A percentile compares a stretch with the other conserved stretches of the same genome.
These are phyloP conservation scores for Struthio camelus DNA, from an alignment of 2,113 vertebrate species.

Conservation along the genomic window DNA sequence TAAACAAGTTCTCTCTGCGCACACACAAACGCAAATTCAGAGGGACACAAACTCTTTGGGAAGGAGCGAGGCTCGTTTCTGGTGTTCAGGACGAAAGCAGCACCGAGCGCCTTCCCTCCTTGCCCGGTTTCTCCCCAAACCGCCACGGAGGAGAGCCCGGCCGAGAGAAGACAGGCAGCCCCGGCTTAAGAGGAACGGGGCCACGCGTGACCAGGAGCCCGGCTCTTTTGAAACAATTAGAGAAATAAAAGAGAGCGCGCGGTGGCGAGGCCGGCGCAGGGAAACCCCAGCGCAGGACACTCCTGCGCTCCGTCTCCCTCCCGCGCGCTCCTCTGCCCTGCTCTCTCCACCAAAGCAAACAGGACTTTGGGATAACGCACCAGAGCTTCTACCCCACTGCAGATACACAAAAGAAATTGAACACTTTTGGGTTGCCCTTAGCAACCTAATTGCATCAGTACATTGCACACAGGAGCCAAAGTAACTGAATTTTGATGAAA, in stretches of 20 bases:
- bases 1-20: conserved; percentile 88
- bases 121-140: not conserved
- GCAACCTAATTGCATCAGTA: conserved; percentile 99
- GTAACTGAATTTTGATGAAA: conserved; percentile 99
- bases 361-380: conserved; percentile 85
- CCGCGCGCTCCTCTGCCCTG: conserved; percentile 69
- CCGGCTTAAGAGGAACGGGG: conserved; percentile 32
- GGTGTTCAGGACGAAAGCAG: conserved; percentile 42
- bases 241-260: conserved; percentile 38
- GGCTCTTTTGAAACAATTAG: conserved; percentile 68
- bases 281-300: conserved; percentile 49
- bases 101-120: not conserved
- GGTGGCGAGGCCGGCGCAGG: conserved; percentile 34
- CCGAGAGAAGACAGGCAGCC: not conserved
- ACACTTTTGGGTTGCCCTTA: conserved; percentile 99
- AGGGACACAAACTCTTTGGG: conserved; percentile 77
- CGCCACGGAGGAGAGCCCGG: not conserved
- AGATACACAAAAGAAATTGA: conserved; percentile 98
- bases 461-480: conserved; percentile 99
- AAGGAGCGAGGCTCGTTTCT: conserved; percentile 34
- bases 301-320: conserved; percentile 50
- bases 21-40: conserved; percentile 48
- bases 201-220: not conserved
- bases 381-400: conserved; percentile 94
- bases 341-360: conserved; percentile 78